Evolutionary conservation across 2,113 vertebrate species (phyloP).

Genomic region (Hiodon alosoides): DNA sequence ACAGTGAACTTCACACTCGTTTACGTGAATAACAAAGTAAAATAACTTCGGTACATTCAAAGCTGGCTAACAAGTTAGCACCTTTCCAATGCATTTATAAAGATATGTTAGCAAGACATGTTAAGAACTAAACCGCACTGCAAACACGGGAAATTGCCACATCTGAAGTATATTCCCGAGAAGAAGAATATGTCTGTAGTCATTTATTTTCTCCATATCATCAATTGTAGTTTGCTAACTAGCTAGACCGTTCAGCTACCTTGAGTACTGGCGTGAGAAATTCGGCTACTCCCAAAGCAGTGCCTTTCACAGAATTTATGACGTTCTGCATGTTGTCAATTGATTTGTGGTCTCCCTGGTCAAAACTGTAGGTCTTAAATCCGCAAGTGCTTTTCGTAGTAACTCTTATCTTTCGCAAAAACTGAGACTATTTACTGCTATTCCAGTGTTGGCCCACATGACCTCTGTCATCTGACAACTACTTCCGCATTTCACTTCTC

Average conservation of each 20-base stretch:
- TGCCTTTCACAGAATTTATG: slow-evolving; percentile 93
- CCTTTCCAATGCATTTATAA: too few relatives aligned
- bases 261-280: slow-evolving; percentile 91
- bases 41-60: too few relatives aligned
- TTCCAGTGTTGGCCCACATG: slow-evolving; percentile 34
- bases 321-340: slow-evolving; percentile 82
- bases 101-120: too few relatives aligned
- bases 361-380: neutral
- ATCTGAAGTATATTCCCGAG: too few relatives aligned
- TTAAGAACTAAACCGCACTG: too few relatives aligned
- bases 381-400: neutral
- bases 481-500: slow-evolving; percentile 48
- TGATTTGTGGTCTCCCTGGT: neutral
- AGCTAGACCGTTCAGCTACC: slow-evolving; percentile 58
- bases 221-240: slow-evolving; percentile 6
- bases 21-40: too few relatives aligned
- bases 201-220: neutral
- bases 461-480: slow-evolving; percentile 32
- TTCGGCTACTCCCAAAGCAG: slow-evolving; percentile 91
- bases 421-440: slow-evolving; percentile 14
- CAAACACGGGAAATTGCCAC: too few relatives aligned
- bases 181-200: too few relatives aligned
- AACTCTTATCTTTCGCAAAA: neutral
- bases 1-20: too few relatives aligned
- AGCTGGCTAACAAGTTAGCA: too few relatives aligned